Evolutionary conservation across 2,888 invertebrate genomes (phyloP), one percentile per base, ranked within the genome.

Genomic region (Erpobdella octoculata): DNA sequence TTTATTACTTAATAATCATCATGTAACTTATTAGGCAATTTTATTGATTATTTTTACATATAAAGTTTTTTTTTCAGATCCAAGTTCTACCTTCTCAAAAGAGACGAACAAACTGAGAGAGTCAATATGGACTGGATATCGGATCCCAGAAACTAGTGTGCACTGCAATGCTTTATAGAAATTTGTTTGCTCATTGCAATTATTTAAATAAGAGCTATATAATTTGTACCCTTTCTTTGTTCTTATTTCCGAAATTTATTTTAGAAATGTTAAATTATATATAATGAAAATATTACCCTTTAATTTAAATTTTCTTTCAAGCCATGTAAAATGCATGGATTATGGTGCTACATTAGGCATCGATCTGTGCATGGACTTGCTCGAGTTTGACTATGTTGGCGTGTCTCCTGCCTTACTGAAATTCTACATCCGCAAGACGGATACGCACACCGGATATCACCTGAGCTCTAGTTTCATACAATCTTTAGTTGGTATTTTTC

Each of bases 291-390:
- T n/a, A n/a, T n/a, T n/a, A n/a, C 21, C 1, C 28, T 9, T 53
- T 53, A n/a, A 28, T 3, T 25, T 1, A 53, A 53, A 53, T 25
- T 18, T 1, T 12, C 1, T 53, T 4, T 25, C 4, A 53, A 9
- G 4, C 4, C 21, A 53, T n/a, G 21, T 15, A 21, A 53, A 28
- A 6, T 85, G 85, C 76, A 78, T 80, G 0, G 80, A 82, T 8
- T 35, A 92, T 62, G 90, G 91, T 77, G 87, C 88, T 74, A 87
- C 90, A 12, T n/a, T 71, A 6, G 94, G 94, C 0, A 86, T 94
- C 69, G 91, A 92, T 85, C 84, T 93, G 61, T 94, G 93, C 80
- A 88, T 89, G 0, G 88, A 91, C 71, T 89, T 91, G 78, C 76
- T 78, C 36, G 77, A 80, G 67, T 77, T 85, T 88, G 85, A 89